Evolutionary conservation across 92 coral and sea anemone genomes (phyloP).

Genomic region (Epizoanthus ramosus): DNA sequence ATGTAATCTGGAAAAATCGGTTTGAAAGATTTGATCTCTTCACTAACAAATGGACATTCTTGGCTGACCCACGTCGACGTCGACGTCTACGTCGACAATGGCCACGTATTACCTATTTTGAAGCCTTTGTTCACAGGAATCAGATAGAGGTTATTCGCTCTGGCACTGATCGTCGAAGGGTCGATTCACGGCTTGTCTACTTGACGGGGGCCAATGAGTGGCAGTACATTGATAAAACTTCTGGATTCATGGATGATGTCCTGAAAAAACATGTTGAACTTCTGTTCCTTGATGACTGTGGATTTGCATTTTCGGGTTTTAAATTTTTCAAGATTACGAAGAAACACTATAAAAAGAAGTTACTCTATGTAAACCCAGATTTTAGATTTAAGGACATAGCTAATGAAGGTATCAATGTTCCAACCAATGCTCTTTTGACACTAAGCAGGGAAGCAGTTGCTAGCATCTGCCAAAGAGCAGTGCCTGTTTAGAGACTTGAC

Average conservation of each 20-base stretch:
- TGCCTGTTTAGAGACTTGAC: neutral
- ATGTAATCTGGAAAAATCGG: neutral
- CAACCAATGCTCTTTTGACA: too few relatives aligned
- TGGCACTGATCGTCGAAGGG: neutral
- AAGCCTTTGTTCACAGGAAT: neutral
- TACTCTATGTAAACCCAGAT: neutral
- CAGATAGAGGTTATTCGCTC: neutral
- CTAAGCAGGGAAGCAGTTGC: too few relatives aligned
- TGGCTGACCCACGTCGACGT: too few relatives aligned
- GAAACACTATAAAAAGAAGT: constrained; percentile 13
- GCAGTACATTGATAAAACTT: neutral
- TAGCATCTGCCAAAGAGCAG: neutral
- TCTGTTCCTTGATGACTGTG: constrained; percentile 3
- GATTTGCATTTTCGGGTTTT: neutral
- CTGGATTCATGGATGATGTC: neutral
- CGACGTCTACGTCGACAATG: neutral
- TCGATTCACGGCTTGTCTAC: neutral
- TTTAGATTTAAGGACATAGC: neutral
- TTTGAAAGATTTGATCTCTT: neutral
- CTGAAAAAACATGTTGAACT: neutral
- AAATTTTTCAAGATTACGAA: neutral
- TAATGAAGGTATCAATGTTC: too few relatives aligned
- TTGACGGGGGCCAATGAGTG: neutral
- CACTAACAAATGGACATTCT: constrained; percentile 5
- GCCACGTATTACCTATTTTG: neutral